Base-by-base conservation (phyloP, 2,888 invertebrate genomes). In the Leptinotarsa haldemani region DNA sequence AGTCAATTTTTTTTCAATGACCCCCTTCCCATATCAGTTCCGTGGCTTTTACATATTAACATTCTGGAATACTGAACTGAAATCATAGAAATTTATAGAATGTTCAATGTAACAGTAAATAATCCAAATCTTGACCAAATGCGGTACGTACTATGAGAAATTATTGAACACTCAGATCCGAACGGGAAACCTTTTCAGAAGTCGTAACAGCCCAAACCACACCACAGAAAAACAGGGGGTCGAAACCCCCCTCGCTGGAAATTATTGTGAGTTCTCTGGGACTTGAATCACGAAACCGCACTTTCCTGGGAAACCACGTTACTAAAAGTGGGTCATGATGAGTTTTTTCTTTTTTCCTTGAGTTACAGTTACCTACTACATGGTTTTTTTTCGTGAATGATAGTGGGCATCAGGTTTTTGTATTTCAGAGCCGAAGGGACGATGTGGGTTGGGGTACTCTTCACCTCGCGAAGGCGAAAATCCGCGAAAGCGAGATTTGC, bases 161-260 rank as follows among this genome's bases (percentile, higher is more conserved):
- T 30, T 30, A 61, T 7, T 30, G 30, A 30, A 30, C 18, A 61
- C 61, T 12, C 61, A 61, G 30, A 61, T 61, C 25, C 4, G 25
- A 7, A 3, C 4, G 16, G 30, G n/a, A 61, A 61, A 30, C 7
- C 25, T 61, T 30, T 61, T 61, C 61, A 61, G 61, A 61, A 16
- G 61, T n/a, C 40, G 30, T 30, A 30, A 61, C 40, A 30, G 61
- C 61, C 61, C 61, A 61, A 61, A 61, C 61, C 61, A 61, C n/a
- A 40, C 61, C 61, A 61, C 61, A 61, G 61, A 61, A 61, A 61
- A 12, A 30, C n/a, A 9, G 40, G 30, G 15, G 61, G 61, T 5
- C 9, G 3, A 25, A 61, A 16, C n/a, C n/a, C 25, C 61, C n/a
- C 18, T 25, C 25, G 5, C 25, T 25, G 25, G 25, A 25, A 25